phyloP scores from a whole-genome alignment of 2,797 vertebrate genomes.

The Anas capensis region DNA sequence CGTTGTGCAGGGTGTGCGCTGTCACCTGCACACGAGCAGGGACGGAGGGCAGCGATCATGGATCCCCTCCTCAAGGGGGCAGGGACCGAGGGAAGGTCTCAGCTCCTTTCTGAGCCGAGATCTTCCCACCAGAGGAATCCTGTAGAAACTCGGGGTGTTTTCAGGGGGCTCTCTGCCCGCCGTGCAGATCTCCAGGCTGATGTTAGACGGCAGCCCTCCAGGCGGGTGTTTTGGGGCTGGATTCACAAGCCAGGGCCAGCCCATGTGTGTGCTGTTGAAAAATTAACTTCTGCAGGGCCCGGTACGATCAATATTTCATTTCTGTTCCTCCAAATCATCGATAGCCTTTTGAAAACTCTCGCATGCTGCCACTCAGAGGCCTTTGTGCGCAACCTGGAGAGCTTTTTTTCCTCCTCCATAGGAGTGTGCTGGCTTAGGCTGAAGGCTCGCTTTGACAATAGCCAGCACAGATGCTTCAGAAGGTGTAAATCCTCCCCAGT shows the following conservation, averaged over 20 bases:
- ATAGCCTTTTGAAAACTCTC: background rate
- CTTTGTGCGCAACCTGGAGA: background rate
- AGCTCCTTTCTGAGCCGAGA: fast-evolving
- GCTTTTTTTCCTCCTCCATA: background rate
- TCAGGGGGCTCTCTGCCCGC: background rate
- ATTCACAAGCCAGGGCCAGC: background rate
- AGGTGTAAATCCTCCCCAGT: slow-evolving; percentile 62
- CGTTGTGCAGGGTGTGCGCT: background rate
- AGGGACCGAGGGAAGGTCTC: background rate
- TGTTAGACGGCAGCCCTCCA: background rate
- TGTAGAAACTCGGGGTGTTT: background rate
- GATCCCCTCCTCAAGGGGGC: background rate
- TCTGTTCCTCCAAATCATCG: background rate
- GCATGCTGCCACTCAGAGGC: fast-evolving
- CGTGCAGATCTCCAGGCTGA: background rate
- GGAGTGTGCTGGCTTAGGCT: background rate
- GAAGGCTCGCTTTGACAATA: background rate
- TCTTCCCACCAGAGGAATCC: background rate
- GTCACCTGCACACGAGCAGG: background rate
- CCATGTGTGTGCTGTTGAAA: background rate
- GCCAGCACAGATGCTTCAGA: slow-evolving; percentile 49
- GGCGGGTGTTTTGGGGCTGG: background rate
- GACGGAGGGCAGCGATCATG: too few relatives aligned
- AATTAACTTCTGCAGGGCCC: background rate
- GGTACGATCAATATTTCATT: background rate